phyloP scores from a whole-genome alignment of 2,113 vertebrate species.

The Protobothrops flavoviridis region DNA sequence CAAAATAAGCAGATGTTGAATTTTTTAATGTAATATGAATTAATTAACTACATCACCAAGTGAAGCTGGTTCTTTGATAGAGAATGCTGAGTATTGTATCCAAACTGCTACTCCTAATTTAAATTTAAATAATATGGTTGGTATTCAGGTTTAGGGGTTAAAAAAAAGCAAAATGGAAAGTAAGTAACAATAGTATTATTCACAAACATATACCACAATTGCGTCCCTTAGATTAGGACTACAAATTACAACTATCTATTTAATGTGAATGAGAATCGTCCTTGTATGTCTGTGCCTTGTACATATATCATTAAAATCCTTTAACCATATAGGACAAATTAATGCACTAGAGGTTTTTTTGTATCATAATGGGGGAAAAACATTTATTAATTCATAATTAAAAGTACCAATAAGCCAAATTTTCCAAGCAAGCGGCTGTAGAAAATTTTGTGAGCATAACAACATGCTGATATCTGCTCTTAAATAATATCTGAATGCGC shows the following conservation, averaged over 20 bases:
- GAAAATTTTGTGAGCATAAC: slow-evolving; percentile 25
- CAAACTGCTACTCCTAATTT: background rate
- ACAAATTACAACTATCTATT: background rate
- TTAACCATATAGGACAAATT: background rate
- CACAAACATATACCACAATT: background rate
- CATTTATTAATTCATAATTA: slow-evolving; percentile 43
- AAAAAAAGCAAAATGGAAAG: background rate
- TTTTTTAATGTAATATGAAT: background rate
- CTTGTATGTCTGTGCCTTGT: background rate
- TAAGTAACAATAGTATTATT: background rate
- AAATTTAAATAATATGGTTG: background rate
- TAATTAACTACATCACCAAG: background rate
- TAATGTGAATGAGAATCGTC: background rate
- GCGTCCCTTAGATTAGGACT: background rate
- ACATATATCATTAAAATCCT: background rate
- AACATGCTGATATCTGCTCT: background rate
- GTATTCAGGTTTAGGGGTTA: background rate
- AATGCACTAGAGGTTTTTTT: background rate
- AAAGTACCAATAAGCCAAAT: slow-evolving; percentile 21
- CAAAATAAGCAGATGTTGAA: background rate
- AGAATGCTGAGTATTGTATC: background rate
- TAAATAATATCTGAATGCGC: background rate
- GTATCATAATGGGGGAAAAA: background rate
- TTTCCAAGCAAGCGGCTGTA: background rate
- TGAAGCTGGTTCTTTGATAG: background rate